Base-by-base conservation (phyloP, 2,797 vertebrate genomes). In the Cuculus canorus region DNA sequence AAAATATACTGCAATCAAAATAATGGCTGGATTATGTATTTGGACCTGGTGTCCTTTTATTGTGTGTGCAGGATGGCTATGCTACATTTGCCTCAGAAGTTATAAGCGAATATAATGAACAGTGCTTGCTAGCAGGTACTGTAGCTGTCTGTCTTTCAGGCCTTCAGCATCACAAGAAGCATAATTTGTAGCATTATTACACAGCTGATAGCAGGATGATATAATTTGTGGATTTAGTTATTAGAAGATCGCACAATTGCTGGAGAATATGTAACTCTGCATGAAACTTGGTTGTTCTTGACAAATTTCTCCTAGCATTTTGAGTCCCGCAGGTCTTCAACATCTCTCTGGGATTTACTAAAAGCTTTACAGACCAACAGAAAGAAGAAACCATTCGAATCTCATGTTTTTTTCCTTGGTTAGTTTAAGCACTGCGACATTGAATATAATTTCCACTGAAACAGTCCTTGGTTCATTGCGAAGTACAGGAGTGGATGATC, bases 1-100 rank as follows among this genome's bases (percentile, higher is more conserved):
- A 92, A 96, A 90, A 57, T 43, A 78, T 21, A 48, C 27, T 53
- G 54, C 65, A 90, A 75, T 82, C 69, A 86, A 92, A 80, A 86
- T 83, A 93, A 94, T 92, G 54, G 45, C 35, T 89, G 75, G 37
- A 90, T 82, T 61, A 45, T 71, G 45, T 77, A 17, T 65, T 71
- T 56, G 71, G 75, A 86, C 70, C 28, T 32, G 11, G 5, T 60
- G 24, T 71, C 41, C 80, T 81, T 90, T 71, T 41, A 75, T 8
- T 72, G 43, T 32, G 35, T 37, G 30, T 32, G 27, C 71, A 70
- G 39, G 69, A 35, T 17, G 35, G 27, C 30, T 71, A 6, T 54
- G 53, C 43, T 78, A 30, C 18, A 13, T 80, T 78, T 86, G 28
- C 60, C 65, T 66, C 47, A n/a, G 19, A 43, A 87, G 37, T 41